Conservation (phyloP, 30 jellyfish, hydroid and myxozoan species). For the Pelagia noctiluca region DNA sequence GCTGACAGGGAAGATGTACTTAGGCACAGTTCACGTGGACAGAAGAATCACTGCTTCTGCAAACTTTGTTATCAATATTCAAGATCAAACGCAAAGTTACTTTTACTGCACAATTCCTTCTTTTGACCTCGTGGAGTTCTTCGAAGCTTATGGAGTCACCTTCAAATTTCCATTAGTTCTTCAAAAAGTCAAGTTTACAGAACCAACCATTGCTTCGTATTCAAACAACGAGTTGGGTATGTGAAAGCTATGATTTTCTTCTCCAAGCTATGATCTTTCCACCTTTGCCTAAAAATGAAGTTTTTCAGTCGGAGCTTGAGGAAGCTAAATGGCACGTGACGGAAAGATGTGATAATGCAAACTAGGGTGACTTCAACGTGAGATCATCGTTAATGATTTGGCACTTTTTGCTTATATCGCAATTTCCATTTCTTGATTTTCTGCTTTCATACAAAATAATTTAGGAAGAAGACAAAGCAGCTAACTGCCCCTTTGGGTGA, state of each 20-base stretch:
- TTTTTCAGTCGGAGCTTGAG: background rate
- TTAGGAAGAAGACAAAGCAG: too few species aligned
- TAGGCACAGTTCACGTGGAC: conserved; percentile 43
- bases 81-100: conserved; percentile 36
- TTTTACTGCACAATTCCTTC: conserved; percentile 41
- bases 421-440: too few species aligned
- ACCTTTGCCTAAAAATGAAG: background rate
- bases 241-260: background rate
- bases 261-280: background rate
- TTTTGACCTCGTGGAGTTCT: conserved; percentile 22
- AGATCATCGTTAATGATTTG: too few species aligned
- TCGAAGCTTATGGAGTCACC: conserved; percentile 50
- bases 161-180: conserved; percentile 31
- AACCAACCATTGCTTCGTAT: conserved; percentile 39
- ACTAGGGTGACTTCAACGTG: too few species aligned
- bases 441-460: too few species aligned
- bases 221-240: conserved; percentile 48
- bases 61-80: conserved; percentile 1
- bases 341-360: too few species aligned
- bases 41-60: conserved; percentile 24
- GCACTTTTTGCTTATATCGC: too few species aligned
- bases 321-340: too few species aligned
- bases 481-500: too few species aligned
- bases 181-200: conserved; percentile 34
- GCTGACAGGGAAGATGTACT: conserved; percentile 10